Evolutionary conservation across 2,888 invertebrate species (phyloP).

Genomic region (Rotaria magnacalcarata): DNA sequence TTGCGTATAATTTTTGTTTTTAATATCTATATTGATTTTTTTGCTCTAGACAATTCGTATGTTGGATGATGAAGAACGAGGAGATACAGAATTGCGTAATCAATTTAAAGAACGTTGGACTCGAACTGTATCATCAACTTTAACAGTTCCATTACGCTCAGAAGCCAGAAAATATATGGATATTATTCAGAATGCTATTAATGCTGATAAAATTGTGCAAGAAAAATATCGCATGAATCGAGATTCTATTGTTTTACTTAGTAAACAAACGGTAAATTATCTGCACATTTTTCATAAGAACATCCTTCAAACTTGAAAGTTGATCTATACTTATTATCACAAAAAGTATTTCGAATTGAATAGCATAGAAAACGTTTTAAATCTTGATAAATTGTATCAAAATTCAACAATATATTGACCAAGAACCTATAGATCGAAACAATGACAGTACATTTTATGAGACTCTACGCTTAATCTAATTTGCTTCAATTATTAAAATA

Average conservation of each 20-base stretch:
- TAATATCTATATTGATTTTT: not conserved
- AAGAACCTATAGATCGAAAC: too few species aligned
- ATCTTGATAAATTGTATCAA: too few species aligned
- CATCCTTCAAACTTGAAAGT: too few species aligned
- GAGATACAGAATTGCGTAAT: conserved; percentile 76
- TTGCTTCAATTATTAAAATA: too few species aligned
- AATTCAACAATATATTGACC: too few species aligned
- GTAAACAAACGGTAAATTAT: conserved; percentile 64
- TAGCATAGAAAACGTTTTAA: too few species aligned
- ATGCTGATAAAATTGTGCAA: conserved; percentile 74
- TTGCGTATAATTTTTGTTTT: not conserved
- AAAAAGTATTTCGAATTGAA: too few species aligned
- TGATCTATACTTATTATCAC: too few species aligned
- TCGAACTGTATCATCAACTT: conserved; percentile 76
- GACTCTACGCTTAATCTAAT: too few species aligned
- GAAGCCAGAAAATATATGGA: conserved; percentile 80
- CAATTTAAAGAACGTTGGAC: conserved; percentile 92
- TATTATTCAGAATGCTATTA: conserved; percentile 82
- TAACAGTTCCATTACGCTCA: conserved; percentile 75
- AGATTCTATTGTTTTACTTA: conserved; percentile 75
- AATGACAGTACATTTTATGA: too few species aligned
- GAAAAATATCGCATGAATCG: conserved; percentile 71
- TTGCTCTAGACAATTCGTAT: conserved; percentile 65
- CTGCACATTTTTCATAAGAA: too few species aligned
- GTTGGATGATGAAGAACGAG: conserved; percentile 82